phyloP scores from a whole-genome alignment of 2,888 invertebrate genomes.

The Furcula furcula region DNA sequence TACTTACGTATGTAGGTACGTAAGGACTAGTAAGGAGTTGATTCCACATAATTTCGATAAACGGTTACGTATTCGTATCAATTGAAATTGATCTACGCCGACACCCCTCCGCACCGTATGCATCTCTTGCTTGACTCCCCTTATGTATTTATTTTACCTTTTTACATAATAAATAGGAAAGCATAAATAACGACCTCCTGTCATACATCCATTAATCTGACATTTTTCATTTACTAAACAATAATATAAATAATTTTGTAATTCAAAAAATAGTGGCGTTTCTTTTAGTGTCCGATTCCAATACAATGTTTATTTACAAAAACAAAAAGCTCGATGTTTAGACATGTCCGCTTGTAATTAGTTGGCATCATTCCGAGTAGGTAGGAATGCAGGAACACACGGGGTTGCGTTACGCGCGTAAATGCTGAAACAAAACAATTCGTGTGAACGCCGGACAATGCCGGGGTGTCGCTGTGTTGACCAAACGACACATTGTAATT shows the following conservation, averaged over 20 bases:
- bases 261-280: conserved; percentile 12
- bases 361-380: conserved; percentile 76
- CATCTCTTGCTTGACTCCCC: too few relatives aligned
- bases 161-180: too few relatives aligned
- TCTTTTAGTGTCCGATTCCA: conserved; percentile 14
- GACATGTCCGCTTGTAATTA: conserved; percentile 50
- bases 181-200: too few relatives aligned
- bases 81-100: too few relatives aligned
- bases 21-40: too few relatives aligned
- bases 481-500: conserved; percentile 30
- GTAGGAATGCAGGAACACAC: conserved; percentile 46
- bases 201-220: too few relatives aligned
- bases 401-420: conserved; percentile 52
- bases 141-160: too few relatives aligned
- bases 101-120: too few relatives aligned
- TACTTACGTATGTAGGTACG: too few relatives aligned
- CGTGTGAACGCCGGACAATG: conserved; percentile 72
- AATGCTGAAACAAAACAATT: conserved; percentile 71
- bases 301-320: conserved; percentile 31
- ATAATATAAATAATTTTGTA: conserved; percentile 10
- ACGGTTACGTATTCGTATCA: too few relatives aligned
- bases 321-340: conserved; percentile 35
- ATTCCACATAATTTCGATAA: too few relatives aligned
- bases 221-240: not conserved
- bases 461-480: conserved; percentile 44